phyloP scores from a whole-genome alignment of 2,113 vertebrate species.

The Ondatra zibethicus region DNA sequence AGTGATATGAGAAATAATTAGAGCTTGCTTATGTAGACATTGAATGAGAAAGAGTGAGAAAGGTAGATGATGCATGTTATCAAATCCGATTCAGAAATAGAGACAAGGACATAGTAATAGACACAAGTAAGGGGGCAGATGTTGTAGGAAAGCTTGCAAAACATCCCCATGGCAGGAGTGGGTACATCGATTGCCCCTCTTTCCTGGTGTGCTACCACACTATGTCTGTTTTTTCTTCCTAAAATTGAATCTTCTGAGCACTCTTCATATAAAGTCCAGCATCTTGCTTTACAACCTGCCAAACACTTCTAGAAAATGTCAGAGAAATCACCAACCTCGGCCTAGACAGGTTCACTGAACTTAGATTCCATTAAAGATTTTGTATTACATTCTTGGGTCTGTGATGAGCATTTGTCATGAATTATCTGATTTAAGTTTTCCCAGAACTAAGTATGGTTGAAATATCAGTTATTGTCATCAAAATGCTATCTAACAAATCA shows the following conservation, averaged over 20 bases:
- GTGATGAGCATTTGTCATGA: background rate
- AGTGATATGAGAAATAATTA: background rate
- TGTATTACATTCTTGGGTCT: background rate
- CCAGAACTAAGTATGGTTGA: background rate
- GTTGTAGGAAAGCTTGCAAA: background rate
- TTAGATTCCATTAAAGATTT: background rate
- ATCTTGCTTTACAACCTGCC: background rate
- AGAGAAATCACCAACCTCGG: background rate
- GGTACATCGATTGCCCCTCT: background rate
- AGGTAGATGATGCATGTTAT: rapidly evolving
- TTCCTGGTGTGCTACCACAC: background rate
- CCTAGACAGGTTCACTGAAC: background rate
- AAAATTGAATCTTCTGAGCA: background rate
- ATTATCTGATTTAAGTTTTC: background rate
- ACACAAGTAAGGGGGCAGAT: background rate
- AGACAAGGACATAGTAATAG: background rate
- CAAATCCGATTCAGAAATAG: background rate
- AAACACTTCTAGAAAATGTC: conserved; percentile 30
- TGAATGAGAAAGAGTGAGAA: background rate
- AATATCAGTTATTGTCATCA: background rate
- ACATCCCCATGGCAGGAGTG: background rate
- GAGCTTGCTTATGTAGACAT: background rate
- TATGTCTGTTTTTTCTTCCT: background rate
- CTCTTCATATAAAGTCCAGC: background rate
- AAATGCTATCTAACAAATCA: background rate